These are phyloP conservation scores for Calcarius ornatus DNA, from an alignment of 2,113 vertebrate species.

Conservation along the genomic window DNA sequence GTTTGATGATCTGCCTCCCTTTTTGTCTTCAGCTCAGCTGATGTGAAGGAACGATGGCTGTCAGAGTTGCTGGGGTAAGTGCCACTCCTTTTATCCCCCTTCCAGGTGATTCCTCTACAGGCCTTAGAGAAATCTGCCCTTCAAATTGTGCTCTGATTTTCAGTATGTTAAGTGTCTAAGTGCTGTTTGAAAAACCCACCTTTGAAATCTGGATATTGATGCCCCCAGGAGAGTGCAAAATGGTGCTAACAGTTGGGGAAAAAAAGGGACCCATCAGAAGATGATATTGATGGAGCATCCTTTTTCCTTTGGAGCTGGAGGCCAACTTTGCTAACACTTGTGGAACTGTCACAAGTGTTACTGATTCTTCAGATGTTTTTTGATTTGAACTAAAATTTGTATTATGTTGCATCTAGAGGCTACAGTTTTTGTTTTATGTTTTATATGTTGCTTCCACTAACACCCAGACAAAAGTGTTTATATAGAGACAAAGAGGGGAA, in stretches of 20 bases:
- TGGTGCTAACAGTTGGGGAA: not conserved
- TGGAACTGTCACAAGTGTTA: not conserved
- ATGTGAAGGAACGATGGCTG: conserved; percentile 75
- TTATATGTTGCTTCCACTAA: not conserved
- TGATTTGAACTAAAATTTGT: not conserved
- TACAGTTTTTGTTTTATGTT: not conserved
- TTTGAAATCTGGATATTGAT: not conserved
- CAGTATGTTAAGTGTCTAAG: not conserved
- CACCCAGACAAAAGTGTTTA: not conserved
- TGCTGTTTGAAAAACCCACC: not conserved
- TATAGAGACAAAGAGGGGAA: not conserved
- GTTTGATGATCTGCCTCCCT: conserved; percentile 32
- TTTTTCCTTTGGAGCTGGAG: not conserved
- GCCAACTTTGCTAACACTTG: not conserved
- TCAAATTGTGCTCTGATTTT: not conserved
- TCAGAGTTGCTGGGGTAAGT: conserved; percentile 73
- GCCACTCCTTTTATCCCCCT: not conserved
- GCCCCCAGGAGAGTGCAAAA: not conserved
- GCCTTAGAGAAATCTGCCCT: not conserved
- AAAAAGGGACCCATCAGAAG: not conserved
- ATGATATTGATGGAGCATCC: not conserved
- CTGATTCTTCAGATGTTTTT: not conserved
- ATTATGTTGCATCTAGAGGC: not conserved
- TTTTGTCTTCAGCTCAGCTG: conserved; percentile 71
- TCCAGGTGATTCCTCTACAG: not conserved